Base-by-base conservation (phyloP, 2,113 vertebrate genomes). In the Actinemys pallida region DNA sequence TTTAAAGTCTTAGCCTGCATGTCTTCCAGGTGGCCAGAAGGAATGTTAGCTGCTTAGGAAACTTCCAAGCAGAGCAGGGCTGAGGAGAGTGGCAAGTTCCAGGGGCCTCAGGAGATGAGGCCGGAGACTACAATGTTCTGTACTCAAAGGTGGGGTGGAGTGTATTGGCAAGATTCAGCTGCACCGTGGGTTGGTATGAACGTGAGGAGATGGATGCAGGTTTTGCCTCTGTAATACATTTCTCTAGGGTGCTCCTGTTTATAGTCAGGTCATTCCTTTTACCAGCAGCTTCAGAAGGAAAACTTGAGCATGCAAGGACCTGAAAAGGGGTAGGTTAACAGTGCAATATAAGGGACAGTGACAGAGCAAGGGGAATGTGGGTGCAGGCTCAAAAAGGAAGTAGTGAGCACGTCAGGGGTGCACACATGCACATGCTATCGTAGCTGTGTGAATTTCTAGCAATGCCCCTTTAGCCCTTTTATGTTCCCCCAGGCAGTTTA, bases 31-130 rank as follows among this genome's bases (percentile, higher is more conserved):
- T 29, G 10, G 49, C 86, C 69, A 31, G 25, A 49, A 3, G 79
- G 45, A 10, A 85, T 42, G 25, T 10, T 39, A 5, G 80, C 57
- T 69, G 65, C 52, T 52, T 4, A 62, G 84, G 50, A 9, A 8
- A 16, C 47, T 80, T 35, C 47, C 35, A 52, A 27, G 56, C 56
- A 1, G 11, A 29, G 1, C 0, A 50, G 50, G 42, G 2, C 12
- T 85, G 42, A 13, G 89, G 10, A 57, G 25, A 57, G 81, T 20
- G 42, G 52, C 10, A 13, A 4, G 8, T 56, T 16, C 42, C 5
- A 45, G 7, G 35, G 14, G 35, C 35, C 35, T 20, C 16, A n/a
- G 19, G 6, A 39, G 20, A 53, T 57, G 56, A 27, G 56, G 25
- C 56, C 5, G 5, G 56, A 27, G 25, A 27, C 56, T 57, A 27